A percentile compares a stretch with the other conserved stretches of the same genome.
Conservation (phyloP, 2,797 vertebrate species). For the Xerus rutilus region DNA sequence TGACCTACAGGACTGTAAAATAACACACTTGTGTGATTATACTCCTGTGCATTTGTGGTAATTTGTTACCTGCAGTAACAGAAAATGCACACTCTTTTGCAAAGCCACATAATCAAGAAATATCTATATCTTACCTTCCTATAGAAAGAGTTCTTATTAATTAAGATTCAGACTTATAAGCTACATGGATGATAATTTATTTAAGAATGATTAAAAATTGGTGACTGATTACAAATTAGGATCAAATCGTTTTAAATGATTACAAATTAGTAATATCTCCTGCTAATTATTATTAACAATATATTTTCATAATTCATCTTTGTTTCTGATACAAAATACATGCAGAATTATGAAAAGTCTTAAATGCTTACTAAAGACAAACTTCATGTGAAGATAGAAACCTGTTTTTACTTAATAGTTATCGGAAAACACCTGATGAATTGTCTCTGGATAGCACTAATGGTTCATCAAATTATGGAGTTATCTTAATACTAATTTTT, state of each 20-base stretch:
- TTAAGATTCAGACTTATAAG: constrained; percentile 34
- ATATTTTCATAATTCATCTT: not conserved
- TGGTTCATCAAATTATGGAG: not conserved
- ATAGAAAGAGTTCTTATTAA: not conserved
- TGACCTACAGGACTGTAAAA: not conserved
- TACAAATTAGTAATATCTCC: not conserved
- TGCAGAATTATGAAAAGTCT: not conserved
- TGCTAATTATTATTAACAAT: not conserved
- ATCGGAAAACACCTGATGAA: not conserved
- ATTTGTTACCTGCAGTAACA: not conserved
- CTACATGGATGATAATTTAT: not conserved
- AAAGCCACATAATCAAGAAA: not conserved
- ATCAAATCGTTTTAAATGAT: not conserved
- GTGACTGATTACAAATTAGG: too few species aligned
- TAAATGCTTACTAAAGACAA: not conserved
- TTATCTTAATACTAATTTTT: constrained; percentile 36
- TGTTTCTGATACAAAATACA: not conserved
- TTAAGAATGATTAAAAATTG: too few species aligned
- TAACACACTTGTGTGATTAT: not conserved
- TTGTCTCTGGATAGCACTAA: not conserved
- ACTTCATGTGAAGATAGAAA: constrained; percentile 30
- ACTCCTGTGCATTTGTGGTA: not conserved
- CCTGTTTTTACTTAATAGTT: not conserved
- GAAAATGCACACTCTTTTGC: not conserved
- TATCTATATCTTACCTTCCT: not conserved